These are phyloP conservation scores for Eupithecia subumbrata DNA, from an alignment of 2,888 invertebrate species.

Conservation along the genomic window DNA sequence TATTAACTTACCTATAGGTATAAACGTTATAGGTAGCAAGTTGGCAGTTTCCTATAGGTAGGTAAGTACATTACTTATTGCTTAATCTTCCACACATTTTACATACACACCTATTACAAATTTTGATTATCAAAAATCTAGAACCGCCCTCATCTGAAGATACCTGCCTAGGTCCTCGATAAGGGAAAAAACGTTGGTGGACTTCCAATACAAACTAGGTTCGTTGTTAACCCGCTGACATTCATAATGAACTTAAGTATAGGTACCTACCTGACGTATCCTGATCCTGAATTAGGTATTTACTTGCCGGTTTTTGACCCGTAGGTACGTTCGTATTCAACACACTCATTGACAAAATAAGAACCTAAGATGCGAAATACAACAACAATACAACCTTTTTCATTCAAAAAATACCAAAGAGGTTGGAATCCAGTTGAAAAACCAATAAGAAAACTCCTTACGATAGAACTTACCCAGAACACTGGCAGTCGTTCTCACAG, in stretches of 20 bases:
- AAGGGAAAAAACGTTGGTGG: neutral
- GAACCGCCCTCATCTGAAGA: neutral
- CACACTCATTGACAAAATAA: neutral
- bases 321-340: neutral
- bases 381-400: neutral
- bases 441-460: conserved; percentile 20
- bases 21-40: too few relatives aligned
- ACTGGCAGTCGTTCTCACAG: conserved; percentile 76
- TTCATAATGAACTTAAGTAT: neutral
- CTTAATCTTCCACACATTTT: neutral
- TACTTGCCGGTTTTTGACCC: neutral
- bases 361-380: neutral
- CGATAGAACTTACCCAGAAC: conserved; percentile 70
- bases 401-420: neutral
- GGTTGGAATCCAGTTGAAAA: conserved; percentile 16
- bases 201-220: neutral
- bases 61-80: neutral
- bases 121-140: neutral
- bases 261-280: neutral
- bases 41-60: neutral
- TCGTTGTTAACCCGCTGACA: neutral
- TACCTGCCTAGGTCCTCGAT: neutral
- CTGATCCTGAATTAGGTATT: neutral
- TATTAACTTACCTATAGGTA: neutral
- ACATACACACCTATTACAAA: neutral